Evolutionary conservation across 1,140 invertebrate species (phyloP).

Genomic region (Helicoverpa zea): DNA sequence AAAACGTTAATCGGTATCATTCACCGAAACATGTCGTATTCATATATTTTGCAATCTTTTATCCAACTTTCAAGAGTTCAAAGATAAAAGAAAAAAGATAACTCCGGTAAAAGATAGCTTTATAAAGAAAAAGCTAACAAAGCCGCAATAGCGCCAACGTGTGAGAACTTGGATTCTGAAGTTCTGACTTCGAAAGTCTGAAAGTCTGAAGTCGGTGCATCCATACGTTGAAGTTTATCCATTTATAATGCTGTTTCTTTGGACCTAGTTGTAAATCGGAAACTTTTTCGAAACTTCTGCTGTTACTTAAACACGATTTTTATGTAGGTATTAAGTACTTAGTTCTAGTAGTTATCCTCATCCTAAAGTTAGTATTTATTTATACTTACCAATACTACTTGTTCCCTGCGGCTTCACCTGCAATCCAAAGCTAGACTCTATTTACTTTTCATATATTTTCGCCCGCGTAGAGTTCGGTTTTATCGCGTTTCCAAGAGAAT

Average conservation of each 20-base stretch:
- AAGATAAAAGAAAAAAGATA: no score
- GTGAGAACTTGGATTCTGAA: slow-evolving; percentile 24
- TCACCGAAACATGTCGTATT: slow-evolving; percentile 5
- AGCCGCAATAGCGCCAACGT: slow-evolving; percentile 24
- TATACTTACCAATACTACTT: not conserved
- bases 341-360: not conserved
- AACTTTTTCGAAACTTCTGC: not conserved
- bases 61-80: not conserved
- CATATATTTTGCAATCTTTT: slow-evolving; percentile 25
- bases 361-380: not conserved
- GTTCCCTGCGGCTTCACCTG: no score
- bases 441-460: no score
- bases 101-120: slow-evolving; percentile 26
- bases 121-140: slow-evolving; percentile 27
- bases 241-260: slow-evolving; percentile 31
- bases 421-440: no score
- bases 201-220: slow-evolving; percentile 26
- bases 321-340: not conserved
- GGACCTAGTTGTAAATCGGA: not conserved
- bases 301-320: not conserved
- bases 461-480: no score
- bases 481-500: no score
- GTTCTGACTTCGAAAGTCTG: slow-evolving; percentile 12
- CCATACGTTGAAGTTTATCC: slow-evolving; percentile 32
- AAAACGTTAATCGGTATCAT: no score